Base-by-base conservation (phyloP, 2,797 vertebrate species). In the Danio jaintianensis region DNA sequence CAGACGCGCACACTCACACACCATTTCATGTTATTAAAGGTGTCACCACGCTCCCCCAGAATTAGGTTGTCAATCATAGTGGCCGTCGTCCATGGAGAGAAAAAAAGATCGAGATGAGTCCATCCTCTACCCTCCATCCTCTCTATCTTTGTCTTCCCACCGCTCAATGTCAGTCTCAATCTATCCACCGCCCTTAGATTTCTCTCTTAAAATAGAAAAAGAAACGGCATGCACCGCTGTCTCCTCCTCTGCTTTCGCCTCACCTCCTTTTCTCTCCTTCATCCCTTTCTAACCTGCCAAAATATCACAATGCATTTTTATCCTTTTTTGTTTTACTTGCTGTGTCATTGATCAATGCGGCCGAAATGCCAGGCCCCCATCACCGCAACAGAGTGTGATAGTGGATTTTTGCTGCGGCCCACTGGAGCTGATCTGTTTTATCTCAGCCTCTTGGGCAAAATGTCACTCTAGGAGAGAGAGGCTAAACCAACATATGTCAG, bases 301-400 rank as follows among this genome's bases (percentile, higher is more conserved):
- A 92, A 91, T 90, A 93, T 94, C 92, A 92, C 79, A 84, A 86
- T 86, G 84, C 53, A 73, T 92, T 94, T 93, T 91, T 90, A 88
- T 82, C 84, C 80, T 88, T 89, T 87, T 88, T 88, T 89, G 88
- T 91, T 89, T 91, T 88, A 84, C 87, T 87, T 91, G 86, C 85
- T 68, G 83, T 92, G 90, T 91, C 89, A 84, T 90, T 94, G 94
- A 96, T 96, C 95, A 92, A 95, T 94, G 92, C 64, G 55, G 83
- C 81, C 87, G 87, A 95, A 96, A 96, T 93, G 94, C 93, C 94
- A 95, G 9, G 78, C 86, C 92, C 93, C 91, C 88, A 90, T 91
- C 91, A 92, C 86, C 48, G 84, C 83, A 69, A 45, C 76, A 68
- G 75, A 58, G 83, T 85, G 82, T 84, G 90, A 90, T 88, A 87